These are phyloP conservation scores for Catajapyx aquilonaris DNA, from an alignment of 1,140 invertebrate species.

Conservation along the genomic window DNA sequence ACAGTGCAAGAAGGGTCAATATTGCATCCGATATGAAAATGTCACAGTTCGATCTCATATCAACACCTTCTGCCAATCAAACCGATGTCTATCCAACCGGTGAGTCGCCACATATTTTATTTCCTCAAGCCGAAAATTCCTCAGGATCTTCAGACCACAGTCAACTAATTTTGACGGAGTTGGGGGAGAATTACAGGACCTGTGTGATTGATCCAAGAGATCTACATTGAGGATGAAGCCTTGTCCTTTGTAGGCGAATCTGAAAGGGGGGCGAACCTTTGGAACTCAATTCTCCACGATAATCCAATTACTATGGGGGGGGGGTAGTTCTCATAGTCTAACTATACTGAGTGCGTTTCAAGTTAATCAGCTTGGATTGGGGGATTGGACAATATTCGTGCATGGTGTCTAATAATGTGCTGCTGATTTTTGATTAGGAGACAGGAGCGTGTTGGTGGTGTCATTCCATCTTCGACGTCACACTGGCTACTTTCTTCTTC, in stretches of 20 bases:
- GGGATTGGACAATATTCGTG: conserved; percentile 1
- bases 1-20: conserved; percentile 45
- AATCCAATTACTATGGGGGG: not conserved
- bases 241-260: not conserved
- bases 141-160: too few species aligned
- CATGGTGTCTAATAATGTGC: not conserved
- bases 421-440: conserved; percentile 24
- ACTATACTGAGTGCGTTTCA: not conserved
- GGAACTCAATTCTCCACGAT: not conserved
- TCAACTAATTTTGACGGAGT: conserved; percentile 8
- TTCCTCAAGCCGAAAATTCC: too few species aligned
- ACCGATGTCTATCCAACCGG: conserved; percentile 29
- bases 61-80: conserved; percentile 47
- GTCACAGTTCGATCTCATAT: conserved; percentile 64
- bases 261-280: not conserved
- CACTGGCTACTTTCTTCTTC: conserved; percentile 71
- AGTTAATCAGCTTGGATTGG: not conserved
- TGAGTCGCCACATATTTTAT: conserved; percentile 9
- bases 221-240: not conserved
- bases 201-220: conserved; percentile 2
- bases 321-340: not conserved
- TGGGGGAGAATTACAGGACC: conserved; percentile 1
- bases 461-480: conserved; percentile 64
- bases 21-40: conserved; percentile 67
- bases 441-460: conserved; percentile 56